Evolutionary conservation across 2,113 vertebrate genomes (phyloP).

Genomic region (Amazona vittata): DNA sequence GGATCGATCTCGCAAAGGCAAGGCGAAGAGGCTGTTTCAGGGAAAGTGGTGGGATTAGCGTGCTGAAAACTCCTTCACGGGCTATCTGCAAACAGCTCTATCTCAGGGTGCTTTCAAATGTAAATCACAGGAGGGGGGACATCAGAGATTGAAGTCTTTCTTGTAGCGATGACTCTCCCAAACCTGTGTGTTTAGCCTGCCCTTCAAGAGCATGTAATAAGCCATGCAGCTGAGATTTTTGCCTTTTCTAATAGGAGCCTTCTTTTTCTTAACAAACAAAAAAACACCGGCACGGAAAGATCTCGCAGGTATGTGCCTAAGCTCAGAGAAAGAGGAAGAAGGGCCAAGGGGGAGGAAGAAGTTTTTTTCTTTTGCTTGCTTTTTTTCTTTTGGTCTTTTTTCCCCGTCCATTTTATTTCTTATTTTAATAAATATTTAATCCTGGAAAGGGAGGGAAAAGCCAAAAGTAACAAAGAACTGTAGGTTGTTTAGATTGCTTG

Average conservation of each 20-base stretch:
- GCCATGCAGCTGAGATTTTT: neutral
- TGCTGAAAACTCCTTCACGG: neutral
- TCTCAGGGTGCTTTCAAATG: neutral
- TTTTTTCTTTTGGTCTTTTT: neutral
- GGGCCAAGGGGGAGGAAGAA: neutral
- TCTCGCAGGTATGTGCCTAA: constrained; percentile 44
- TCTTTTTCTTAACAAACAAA: neutral
- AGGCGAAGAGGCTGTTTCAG: neutral
- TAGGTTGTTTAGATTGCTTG: constrained; percentile 83
- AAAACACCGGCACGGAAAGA: constrained; percentile 43
- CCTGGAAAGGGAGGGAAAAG: constrained; percentile 37
- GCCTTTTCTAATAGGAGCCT: neutral
- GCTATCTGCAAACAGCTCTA: neutral
- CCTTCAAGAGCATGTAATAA: neutral
- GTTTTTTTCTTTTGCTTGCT: neutral
- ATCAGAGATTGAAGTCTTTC: neutral
- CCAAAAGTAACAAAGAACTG: constrained; percentile 77
- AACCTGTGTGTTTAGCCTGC: neutral
- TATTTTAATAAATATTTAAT: constrained; percentile 78
- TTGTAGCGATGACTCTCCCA: neutral
- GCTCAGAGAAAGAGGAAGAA: constrained; percentile 29
- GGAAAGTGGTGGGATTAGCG: neutral
- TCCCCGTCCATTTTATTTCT: neutral
- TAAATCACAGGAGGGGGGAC: neutral
- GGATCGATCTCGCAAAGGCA: neutral